Conservation (phyloP, 2,113 vertebrate genomes). For the Pangasianodon gigas region DNA sequence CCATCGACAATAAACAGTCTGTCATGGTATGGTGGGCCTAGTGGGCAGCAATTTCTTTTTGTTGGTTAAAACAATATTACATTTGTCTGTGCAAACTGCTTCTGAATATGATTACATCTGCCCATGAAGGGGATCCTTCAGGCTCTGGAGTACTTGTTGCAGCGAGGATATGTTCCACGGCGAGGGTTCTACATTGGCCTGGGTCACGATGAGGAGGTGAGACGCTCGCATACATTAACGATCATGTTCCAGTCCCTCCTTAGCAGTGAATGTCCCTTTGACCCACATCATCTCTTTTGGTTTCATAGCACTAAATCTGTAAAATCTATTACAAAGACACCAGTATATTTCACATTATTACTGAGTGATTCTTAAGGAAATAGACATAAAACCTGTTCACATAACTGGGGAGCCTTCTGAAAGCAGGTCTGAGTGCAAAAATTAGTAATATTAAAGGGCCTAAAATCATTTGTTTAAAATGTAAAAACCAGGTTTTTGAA, state of each 20-base stretch:
- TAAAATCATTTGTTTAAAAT: background rate
- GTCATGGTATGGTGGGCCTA: constrained; percentile 75
- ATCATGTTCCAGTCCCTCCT: background rate
- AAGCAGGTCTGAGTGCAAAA: background rate
- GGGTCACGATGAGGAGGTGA: constrained; percentile 93
- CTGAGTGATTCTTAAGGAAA: background rate
- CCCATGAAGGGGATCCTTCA: constrained; percentile 84
- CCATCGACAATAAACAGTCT: constrained; percentile 88
- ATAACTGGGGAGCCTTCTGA: background rate
- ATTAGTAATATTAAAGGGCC: background rate
- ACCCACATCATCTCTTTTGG: background rate
- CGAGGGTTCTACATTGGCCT: constrained; percentile 87
- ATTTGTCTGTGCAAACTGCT: background rate
- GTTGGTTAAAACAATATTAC: constrained; percentile 19
- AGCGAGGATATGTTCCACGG: constrained; percentile 79
- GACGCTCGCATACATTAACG: background rate
- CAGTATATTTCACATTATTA: background rate
- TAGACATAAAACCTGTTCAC: background rate
- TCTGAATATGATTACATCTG: constrained; percentile 21
- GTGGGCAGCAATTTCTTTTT: background rate
- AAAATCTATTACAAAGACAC: background rate
- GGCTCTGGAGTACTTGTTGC: constrained; percentile 85
- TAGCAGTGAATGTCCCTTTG: background rate
- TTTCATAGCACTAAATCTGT: background rate
- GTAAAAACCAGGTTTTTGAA: no score